phyloP scores from a whole-genome alignment of 2,113 vertebrate species.

The Neolamprologus longior region DNA sequence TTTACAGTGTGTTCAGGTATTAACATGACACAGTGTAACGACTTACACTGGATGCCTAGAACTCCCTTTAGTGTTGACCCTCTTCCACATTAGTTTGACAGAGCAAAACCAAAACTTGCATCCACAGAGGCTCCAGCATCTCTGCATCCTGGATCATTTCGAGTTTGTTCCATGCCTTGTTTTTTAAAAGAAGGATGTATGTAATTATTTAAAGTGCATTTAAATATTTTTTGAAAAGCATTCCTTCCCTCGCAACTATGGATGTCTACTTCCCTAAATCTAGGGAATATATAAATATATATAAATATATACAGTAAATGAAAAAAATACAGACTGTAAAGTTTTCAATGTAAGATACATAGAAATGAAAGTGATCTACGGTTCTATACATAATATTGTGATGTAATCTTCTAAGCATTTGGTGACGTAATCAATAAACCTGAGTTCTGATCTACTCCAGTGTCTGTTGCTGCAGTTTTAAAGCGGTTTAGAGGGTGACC shows the following conservation, averaged over 20 bases:
- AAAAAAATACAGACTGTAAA: conserved; percentile 66
- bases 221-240: conserved; percentile 71
- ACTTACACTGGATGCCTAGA: background rate
- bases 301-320: conserved; percentile 65
- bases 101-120: background rate
- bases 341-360: conserved; percentile 77
- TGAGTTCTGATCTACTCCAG: conserved; percentile 55
- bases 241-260: conserved; percentile 70
- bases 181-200: conserved; percentile 58
- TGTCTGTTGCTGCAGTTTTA: background rate
- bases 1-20: background rate
- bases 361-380: conserved; percentile 60
- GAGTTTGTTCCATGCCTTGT: conserved; percentile 36
- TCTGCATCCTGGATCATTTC: background rate
- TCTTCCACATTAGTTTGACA: background rate
- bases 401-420: conserved; percentile 71
- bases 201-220: conserved; percentile 77
- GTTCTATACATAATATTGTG: conserved; percentile 67
- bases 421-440: conserved; percentile 72
- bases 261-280: conserved; percentile 65
- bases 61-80: conserved; percentile 18
- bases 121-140: background rate
- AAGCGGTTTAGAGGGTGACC: background rate
- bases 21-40: background rate
- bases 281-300: conserved; percentile 66